Evolutionary conservation across 2,113 vertebrate genomes (phyloP), one percentile per base, ranked within the genome.

Genomic region (Amblyornis subalaris): DNA sequence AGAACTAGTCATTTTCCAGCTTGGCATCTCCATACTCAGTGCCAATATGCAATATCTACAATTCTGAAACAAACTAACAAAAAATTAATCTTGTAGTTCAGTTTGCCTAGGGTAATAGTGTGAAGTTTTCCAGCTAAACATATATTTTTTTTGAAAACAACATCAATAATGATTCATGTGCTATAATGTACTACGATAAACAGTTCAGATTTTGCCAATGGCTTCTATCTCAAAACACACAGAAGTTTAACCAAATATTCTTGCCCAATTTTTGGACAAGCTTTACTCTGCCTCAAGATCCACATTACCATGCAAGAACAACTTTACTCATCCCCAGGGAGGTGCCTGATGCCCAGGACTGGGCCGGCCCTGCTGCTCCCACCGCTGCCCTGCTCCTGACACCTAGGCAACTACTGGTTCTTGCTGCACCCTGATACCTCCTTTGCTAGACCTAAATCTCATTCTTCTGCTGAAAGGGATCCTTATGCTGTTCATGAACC

Each of bases 1-100:
- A 94, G 40, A 92, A 66, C 22, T 81, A 76, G 75, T 66, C 62
- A 65, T 31, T 76, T 92, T 91, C 42, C 84, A 87, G 47, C 36
- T 69, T 4, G 2, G 14, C 44, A 76, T 85, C 79, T 94, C 70
- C 79, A 42, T 23, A 33, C 21, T 57, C 53, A 33, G 31, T 85
- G 85, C 14, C 89, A 70, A 82, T 75, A 78, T 50, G 42, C 69
- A 89, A 81, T 87, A 84, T 79, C 53, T 72, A 69, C 53, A 78
- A 4, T 65, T 87, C 80, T 78, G 66, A 87, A 92, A 91, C 40
- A 87, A 70, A 42, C 4, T 18, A 2, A 7, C 7, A 66, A 79
- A 70, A 85, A 89, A 44, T 24, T 14, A 10, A 24, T 82, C 65
- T 87, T 76, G 35, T 29, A 83, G 5, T 85, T 93, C 57, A 38